Evolutionary conservation across 2,113 vertebrate genomes (phyloP), one percentile per base, ranked within the genome.

Genomic region (Gavia stellata): DNA sequence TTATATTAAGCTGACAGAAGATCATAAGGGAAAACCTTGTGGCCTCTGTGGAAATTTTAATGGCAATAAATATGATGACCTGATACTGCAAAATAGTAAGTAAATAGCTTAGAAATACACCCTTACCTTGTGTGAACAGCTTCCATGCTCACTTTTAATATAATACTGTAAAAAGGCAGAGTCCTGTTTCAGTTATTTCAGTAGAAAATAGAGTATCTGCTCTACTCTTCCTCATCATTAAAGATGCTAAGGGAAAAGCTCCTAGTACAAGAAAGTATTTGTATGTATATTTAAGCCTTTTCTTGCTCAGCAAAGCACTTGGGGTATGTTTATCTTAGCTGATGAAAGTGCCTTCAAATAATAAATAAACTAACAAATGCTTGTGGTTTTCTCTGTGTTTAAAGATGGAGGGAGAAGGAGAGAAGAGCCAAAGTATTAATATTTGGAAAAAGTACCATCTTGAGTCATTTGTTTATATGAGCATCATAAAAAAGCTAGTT

Each of bases 1-100:
- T 97, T 99, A 99, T 96, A 98, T 99, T 96, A 99, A 99, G 96
- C 97, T 99, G 96, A 99, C 99, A 28, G 99, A 99, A 94, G 98
- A 99, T 77, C 99, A 99, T 97, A 99, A 98, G 93, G 99, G 98
- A 36, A 98, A 98, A 92, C 95, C 99, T 38, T 99, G 99, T 98
- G 99, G 99, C 61, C 97, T 99, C 20, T 99, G 99, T 96, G 99
- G 99, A 95, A 99, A 99, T 97, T 99, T 99, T 97, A 99, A 99
- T 96, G 98, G 98, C 88, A 96, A 99, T 93, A 98, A 98, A 62
- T 98, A 98, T 10, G 99, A 99, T 98, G 99, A 99, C 96, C 97
- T 99, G 94, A 97, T 98, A 97, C 98, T 98, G 79, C 97, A 98
- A 79, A 98, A 98, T 23, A 98, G 99, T 99, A 98, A 98, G 99